Base-by-base conservation (phyloP, 2,888 invertebrate genomes). In the Tipula lateralis region DNA sequence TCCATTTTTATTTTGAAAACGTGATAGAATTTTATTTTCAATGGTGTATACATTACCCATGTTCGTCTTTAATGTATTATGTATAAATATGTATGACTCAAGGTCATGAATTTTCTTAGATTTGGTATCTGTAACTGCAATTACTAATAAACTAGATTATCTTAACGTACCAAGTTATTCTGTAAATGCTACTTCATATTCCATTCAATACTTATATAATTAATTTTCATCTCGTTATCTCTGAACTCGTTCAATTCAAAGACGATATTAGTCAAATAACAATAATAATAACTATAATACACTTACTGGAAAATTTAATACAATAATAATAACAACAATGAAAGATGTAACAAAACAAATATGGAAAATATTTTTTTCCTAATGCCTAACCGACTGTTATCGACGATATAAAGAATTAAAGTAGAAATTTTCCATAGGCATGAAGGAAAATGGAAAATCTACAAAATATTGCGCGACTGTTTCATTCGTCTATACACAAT, bases 321-420 rank as follows among this genome's bases (percentile, higher is more conserved):
- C 7, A 32, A 32, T 44, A 44, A 44, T 44, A 44, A 36, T 24
- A 24, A 66, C 66, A 24, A 66, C 24, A 24, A 24, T 19, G 24
- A 66, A 44, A 44, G 44, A 44, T 66, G 24, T 66, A 24, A 66
- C 66, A 66, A 66, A 19, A n/a, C 1, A 66, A 66, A 9, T 66
- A 66, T 66, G 19, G 66, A 66, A 66, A 66, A 66, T 24, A 24
- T 24, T 24, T 66, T 24, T 24, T 66, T 66, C 12, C 66, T 12
- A 66, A 66, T 66, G 24, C 66, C 66, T 66, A 66, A 66, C 66
- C 66, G 66, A 66, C 66, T 66, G 66, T 66, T 66, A 66, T 24
- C 66, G 66, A 66, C 19, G 66, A 66, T 66, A 66, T 24, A 66
- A 66, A 24, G 66, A 66, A 66, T 66, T 66, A 66, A 66, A 66